Base-by-base conservation (phyloP, 2,113 vertebrate species). In the Bubo blakistoni region DNA sequence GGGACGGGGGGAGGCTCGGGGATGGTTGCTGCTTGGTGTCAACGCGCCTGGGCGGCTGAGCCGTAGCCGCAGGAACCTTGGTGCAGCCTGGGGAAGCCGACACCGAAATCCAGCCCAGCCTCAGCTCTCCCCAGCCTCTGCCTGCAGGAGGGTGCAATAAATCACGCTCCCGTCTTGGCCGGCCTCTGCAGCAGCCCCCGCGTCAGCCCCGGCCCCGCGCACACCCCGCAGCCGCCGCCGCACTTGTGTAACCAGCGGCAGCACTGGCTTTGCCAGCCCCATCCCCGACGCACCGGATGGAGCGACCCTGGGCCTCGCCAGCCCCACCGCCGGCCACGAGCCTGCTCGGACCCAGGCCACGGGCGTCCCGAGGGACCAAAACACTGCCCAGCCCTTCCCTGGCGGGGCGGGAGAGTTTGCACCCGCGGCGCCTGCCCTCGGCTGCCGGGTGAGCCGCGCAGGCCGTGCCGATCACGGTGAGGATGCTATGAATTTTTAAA, bases 401-500 rank as follows among this genome's bases (percentile, higher is more conserved):
- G 0, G 44, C 0, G 27, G 52, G 86, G 55, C 0, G 2, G 36
- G 42, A 74, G 52, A 57, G n/a, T 8, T 62, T 63, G 82, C 21
- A 7, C 81, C 90, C 6, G 9, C 4, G 51, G 29, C 2, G 13
- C 71, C 76, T 1, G 52, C 46, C 88, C 94, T 81, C 78, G 3
- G 72, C 55, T 27, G 61, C 92, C 3, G 36, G 83, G 72, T 49
- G 81, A 96, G 73, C 84, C 5, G 3, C 3, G 7, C 92, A 19
- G 94, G 94, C 82, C 94, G 86, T 0, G 46, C 69, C 18, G 44
- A 86, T 95, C 3, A 18, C 16, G 5, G 90, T 46, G 91, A 96
- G 95, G 88, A 96, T 95, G 96, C 95, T 84, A 96, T 96, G 94
- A 96, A 97, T 97, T 96, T 97, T 96, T 96, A 96, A 97, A 97